These are phyloP conservation scores for Macropis europaea DNA, from an alignment of 2,888 invertebrate species.

Conservation along the genomic window DNA sequence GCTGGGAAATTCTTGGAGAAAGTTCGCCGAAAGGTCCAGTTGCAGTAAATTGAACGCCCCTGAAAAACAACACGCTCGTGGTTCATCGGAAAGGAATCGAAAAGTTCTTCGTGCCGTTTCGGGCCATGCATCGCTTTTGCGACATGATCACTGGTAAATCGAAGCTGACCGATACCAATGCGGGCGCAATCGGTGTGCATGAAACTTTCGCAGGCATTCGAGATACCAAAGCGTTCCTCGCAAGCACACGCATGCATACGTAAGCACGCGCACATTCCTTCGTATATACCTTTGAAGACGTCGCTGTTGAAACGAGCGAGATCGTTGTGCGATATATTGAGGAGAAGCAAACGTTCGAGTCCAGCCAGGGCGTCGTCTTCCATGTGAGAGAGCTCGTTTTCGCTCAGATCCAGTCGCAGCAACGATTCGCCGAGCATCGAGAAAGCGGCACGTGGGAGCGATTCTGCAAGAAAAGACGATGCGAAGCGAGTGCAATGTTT, in stretches of 20 bases:
- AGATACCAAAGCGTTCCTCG: too few relatives aligned
- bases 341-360: slow-evolving; percentile 84
- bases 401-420: slow-evolving; percentile 89
- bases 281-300: slow-evolving; percentile 84
- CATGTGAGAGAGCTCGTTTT: slow-evolving; percentile 88
- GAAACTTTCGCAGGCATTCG: too few relatives aligned
- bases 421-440: slow-evolving; percentile 80
- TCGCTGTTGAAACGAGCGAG: slow-evolving; percentile 91
- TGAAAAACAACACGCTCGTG: too few relatives aligned
- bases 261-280: too few relatives aligned
- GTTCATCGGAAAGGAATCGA: too few relatives aligned
- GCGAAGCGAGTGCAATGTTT: neutral
- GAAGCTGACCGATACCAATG: too few relatives aligned
- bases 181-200: too few relatives aligned
- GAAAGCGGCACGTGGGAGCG: slow-evolving; percentile 85
- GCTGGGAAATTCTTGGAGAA: slow-evolving; percentile 90
- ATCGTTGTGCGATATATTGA: slow-evolving; percentile 89
- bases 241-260: too few relatives aligned
- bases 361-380: slow-evolving; percentile 89
- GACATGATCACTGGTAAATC: too few relatives aligned
- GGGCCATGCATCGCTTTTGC: too few relatives aligned
- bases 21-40: slow-evolving; percentile 93
- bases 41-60: slow-evolving; percentile 88
- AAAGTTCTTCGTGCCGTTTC: too few relatives aligned
- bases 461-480: slow-evolving; percentile 81